Evolutionary conservation across 2,113 vertebrate species (phyloP), one percentile per base, ranked within the genome.

Genomic region (Paratilapia polleni): DNA sequence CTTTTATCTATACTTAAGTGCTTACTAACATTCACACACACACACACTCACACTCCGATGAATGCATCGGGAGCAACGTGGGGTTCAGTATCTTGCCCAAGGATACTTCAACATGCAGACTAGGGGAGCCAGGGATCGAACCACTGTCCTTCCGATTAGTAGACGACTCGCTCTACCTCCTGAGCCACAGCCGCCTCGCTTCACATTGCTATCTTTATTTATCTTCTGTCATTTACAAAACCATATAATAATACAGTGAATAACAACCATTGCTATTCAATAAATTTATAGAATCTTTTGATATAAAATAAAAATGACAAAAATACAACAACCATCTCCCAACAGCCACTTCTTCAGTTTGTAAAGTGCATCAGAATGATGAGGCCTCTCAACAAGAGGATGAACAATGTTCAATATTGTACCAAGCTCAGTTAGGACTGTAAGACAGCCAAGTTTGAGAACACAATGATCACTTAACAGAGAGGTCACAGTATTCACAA

Each of bases 361-460:
- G 73, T 96, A 95, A 96, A 96, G 96, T 96, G 96, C 96, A 93
- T 92, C 86, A 90, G 84, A 92, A 82, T 57, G 38, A 93, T 84
- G 79, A 91, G 89, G 85, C 87, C 62, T 80, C 87, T 83, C 62
- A 66, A 83, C 76, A 79, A 62, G 52, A 88, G 59, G 54, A 88
- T 74, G 41, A 83, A 84, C 63, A 88, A n/a, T n/a, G 11, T 83
- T 92, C 75, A 56, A 62, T 83, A 62, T 77, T 85, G 92, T 93
- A 94, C 90, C 87, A 2, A 77, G 56, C 87, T 85, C 77, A 62
- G 73, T 77, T 49, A 73, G 66, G 66, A 52, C 24, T 52, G 66
- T 8, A 73, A 73, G 52, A 76, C 28, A 84, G 22, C 62, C 77
- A 75, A 36, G 75, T 60, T 58, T 79, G 77, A 84, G 47, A 83